These are phyloP conservation scores for Lepidurus apus DNA, from an alignment of 1,140 invertebrate genomes.

Conservation along the genomic window DNA sequence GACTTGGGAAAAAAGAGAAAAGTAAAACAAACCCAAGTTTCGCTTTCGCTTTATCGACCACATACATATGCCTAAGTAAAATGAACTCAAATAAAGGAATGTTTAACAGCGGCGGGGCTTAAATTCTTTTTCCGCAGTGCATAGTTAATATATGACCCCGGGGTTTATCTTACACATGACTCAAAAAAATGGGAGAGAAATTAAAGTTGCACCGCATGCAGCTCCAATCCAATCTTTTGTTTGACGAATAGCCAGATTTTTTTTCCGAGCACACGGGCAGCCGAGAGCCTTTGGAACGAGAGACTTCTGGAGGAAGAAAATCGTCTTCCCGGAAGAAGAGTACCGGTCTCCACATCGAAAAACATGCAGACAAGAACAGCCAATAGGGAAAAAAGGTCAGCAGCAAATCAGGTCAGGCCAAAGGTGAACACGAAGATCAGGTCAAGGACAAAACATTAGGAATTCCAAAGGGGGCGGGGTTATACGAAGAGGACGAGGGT, in stretches of 20 bases:
- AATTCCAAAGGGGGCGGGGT: background rate
- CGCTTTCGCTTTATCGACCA: background rate
- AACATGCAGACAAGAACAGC: constrained; percentile 5
- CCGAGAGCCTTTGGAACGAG: background rate
- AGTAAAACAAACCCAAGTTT: background rate
- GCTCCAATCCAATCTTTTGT: no score
- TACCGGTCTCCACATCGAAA: constrained; percentile 11
- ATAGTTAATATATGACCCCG: constrained; percentile 14
- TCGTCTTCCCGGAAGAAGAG: background rate
- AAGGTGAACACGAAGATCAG: constrained; percentile 10
- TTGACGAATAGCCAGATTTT: no score
- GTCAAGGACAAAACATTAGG: background rate
- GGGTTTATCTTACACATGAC: constrained; percentile 1
- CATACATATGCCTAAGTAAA: background rate
- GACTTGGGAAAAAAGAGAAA: background rate
- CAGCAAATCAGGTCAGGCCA: constrained; percentile 14
- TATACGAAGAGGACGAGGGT: background rate
- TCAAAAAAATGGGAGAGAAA: background rate
- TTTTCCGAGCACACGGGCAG: background rate
- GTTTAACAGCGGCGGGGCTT: background rate
- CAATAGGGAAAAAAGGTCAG: background rate
- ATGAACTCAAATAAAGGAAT: background rate
- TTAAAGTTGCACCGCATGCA: background rate
- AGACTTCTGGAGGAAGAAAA: constrained; percentile 1
- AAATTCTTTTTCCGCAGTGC: constrained; percentile 5